Evolutionary conservation across 2,888 invertebrate species (phyloP).

Genomic region (Andrena camellia): DNA sequence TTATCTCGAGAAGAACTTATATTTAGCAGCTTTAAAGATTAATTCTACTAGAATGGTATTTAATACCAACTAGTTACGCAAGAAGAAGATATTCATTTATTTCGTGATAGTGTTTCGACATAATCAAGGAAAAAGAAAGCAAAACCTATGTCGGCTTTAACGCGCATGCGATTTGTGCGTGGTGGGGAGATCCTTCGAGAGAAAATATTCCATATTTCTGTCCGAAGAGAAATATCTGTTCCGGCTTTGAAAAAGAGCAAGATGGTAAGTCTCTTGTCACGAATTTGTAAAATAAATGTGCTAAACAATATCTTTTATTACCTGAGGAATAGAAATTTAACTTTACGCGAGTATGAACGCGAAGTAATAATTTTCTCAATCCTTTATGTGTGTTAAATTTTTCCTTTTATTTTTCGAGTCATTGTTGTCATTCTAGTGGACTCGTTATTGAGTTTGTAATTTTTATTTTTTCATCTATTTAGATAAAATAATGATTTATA

Average conservation of each 20-base stretch:
- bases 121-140: conserved; percentile 29
- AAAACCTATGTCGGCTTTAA: conserved; percentile 51
- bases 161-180: conserved; percentile 45
- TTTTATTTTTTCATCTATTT: background rate
- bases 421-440: background rate
- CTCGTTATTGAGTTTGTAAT: background rate
- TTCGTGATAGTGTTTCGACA: conserved; percentile 28
- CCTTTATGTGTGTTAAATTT: background rate
- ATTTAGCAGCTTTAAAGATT: background rate
- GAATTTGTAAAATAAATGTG: background rate
- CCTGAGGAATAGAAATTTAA: background rate
- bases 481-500: background rate
- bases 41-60: background rate
- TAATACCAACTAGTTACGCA: conserved; percentile 16
- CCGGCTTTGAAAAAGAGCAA: conserved; percentile 45
- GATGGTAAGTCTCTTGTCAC: conserved; percentile 59
- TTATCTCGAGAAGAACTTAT: background rate
- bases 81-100: conserved; percentile 25
- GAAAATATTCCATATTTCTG: conserved; percentile 51
- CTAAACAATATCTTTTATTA: background rate
- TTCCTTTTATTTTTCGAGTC: background rate
- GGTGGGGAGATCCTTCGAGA: conserved; percentile 53
- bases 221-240: conserved; percentile 47
- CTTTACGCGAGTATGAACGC: background rate
- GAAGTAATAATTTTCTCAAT: background rate